Evolutionary conservation across 2,888 invertebrate species (phyloP).

Genomic region (Siphlonurus alternatus): DNA sequence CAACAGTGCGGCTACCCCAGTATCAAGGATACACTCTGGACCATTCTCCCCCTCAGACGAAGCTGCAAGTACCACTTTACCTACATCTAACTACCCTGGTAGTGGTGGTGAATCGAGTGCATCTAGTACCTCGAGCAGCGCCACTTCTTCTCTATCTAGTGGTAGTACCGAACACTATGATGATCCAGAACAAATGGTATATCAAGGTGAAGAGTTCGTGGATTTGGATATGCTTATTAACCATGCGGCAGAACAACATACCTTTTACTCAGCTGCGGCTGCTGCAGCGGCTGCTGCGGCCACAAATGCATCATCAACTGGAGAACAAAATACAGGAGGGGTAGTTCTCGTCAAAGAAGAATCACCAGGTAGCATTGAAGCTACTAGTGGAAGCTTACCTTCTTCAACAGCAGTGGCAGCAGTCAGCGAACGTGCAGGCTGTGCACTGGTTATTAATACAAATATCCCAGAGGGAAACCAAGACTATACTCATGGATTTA

Average conservation of each 20-base stretch:
- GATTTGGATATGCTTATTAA: slow-evolving; percentile 26
- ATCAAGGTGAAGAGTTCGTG: slow-evolving; percentile 23
- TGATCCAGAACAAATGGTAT: background rate
- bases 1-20: slow-evolving; percentile 7
- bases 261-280: slow-evolving; percentile 14
- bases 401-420: slow-evolving; percentile 5
- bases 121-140: slow-evolving; percentile 4
- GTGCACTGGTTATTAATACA: background rate
- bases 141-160: background rate
- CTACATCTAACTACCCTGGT: background rate
- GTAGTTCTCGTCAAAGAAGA: background rate
- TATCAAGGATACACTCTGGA: background rate
- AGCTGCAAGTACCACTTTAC: background rate
- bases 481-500: background rate
- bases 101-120: background rate
- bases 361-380: slow-evolving; percentile 7
- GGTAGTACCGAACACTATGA: background rate
- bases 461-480: background rate
- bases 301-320: background rate
- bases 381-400: slow-evolving; percentile 7
- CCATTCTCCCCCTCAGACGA: background rate
- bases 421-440: background rate
- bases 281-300: slow-evolving; percentile 6
- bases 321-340: background rate
- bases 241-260: slow-evolving; percentile 24